Evolutionary conservation across 2,113 vertebrate species (phyloP).

Genomic region (Aspiorhynchus laticeps): DNA sequence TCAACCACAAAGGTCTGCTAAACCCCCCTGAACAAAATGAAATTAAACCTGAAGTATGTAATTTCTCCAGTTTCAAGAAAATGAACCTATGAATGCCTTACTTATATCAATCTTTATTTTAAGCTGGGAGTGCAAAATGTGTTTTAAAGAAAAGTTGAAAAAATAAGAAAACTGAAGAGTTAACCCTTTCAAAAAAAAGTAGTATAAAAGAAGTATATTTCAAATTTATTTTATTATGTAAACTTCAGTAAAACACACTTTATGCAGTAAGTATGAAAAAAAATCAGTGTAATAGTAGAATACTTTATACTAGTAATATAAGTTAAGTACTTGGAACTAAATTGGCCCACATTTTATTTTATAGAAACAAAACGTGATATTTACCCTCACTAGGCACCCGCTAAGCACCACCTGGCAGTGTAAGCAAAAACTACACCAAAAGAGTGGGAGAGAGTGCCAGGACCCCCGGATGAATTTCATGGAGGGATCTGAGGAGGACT

Average conservation of each 20-base stretch:
- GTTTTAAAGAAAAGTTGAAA: neutral
- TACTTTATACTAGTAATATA: neutral
- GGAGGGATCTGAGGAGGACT: too few relatives aligned
- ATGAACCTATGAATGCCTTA: neutral
- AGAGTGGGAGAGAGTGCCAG: too few relatives aligned
- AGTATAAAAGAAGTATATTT: too few relatives aligned
- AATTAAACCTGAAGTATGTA: neutral
- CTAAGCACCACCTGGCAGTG: too few relatives aligned
- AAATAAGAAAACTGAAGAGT: neutral
- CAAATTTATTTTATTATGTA: neutral
- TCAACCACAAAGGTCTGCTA: slow-evolving; percentile 84
- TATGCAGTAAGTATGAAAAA: too few relatives aligned
- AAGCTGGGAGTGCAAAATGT: neutral
- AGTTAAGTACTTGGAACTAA: neutral
- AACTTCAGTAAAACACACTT: neutral
- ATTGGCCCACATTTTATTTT: too few relatives aligned
- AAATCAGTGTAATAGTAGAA: neutral
- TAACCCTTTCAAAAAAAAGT: neutral
- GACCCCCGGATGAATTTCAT: too few relatives aligned
- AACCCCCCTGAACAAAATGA: neutral
- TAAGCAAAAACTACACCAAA: too few relatives aligned
- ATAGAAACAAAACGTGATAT: too few relatives aligned
- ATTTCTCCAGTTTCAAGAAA: neutral
- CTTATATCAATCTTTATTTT: neutral
- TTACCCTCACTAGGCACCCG: too few relatives aligned